phyloP scores from a whole-genome alignment of 1,140 invertebrate genomes.

The Ctenoplectra terminalis region DNA sequence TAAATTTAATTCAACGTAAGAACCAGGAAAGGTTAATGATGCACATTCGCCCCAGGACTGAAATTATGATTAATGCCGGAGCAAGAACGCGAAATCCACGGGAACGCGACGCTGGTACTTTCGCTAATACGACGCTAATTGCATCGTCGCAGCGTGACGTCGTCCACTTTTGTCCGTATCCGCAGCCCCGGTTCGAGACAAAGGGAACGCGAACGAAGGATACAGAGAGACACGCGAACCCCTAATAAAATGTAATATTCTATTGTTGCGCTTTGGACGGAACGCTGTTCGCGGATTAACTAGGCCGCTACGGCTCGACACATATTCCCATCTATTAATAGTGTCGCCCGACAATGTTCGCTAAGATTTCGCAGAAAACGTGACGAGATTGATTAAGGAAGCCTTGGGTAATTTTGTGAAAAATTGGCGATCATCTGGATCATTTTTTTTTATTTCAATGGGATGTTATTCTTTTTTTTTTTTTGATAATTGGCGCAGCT shows the following conservation, averaged over 20 bases:
- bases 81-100: not conserved
- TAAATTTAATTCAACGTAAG: conserved; percentile 10
- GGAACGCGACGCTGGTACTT: not conserved
- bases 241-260: conserved; percentile 40
- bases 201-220: not conserved
- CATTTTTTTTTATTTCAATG: too few species aligned
- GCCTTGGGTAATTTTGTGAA: too few species aligned
- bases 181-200: not conserved
- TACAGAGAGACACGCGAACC: not conserved
- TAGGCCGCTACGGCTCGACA: not conserved
- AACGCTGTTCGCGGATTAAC: conserved; percentile 21
- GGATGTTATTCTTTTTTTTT: too few species aligned
- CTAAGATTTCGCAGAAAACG: conserved; percentile 18
- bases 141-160: conserved; percentile 5
- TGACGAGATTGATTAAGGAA: not conserved
- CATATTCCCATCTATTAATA: conserved; percentile 46
- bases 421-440: too few species aligned
- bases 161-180: not conserved
- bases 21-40: not conserved
- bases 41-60: not conserved
- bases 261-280: conserved; percentile 16
- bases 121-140: conserved; percentile 22
- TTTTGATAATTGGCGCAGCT: too few species aligned
- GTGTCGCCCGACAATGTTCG: not conserved
- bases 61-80: conserved; percentile 8